Base-by-base conservation (phyloP, 1,140 invertebrate genomes). In the Polypedilum vanderplanki region DNA sequence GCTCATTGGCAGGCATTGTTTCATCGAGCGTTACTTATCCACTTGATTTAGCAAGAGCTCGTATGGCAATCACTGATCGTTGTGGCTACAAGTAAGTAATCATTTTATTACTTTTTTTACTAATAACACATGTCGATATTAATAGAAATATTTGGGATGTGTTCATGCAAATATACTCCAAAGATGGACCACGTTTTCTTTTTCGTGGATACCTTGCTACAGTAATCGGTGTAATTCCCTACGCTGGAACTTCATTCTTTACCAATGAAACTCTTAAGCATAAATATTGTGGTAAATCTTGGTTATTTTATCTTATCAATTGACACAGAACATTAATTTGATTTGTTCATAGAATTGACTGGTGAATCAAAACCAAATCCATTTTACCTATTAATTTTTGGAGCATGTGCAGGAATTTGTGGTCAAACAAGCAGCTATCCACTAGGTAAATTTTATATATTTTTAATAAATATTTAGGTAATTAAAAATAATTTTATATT, bases 401-500 rank as follows among this genome's bases (percentile, higher is more conserved):
- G 98, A 24, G 97, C 96, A 57, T 82, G 91, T 24, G 96, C 97
- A 74, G 98, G 98, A 40, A 87, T 97, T 76, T 84, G 97, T 24
- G 96, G 95, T n/a, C 97, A 99, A 84, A 93, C 94, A 1, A 90
- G 93, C 40, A 97, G 95, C 67, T 99, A 99, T 86, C 97, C 97
- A 15, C 84, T 82, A 75, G 67, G 24, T 75, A 33, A 75, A 33
- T 15, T 57, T 15, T 12, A 4, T 8, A 46, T 57, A n/a, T n/a
- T 57, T 9, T n/a, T 4, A 57, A 4, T 46, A 12, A 46, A 46
- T 57, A n/a, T n/a, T 57, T 12, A 57, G 12, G 4, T n/a, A 57
- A 57, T 15, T 3, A 73, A 73, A 22, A 67, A 40, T 70, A 73
- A 75, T 3, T 17, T 46, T 57, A 75, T 64, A n/a, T 57, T 33